Conservation (phyloP, 2,797 vertebrate genomes). For the Channa striata region DNA sequence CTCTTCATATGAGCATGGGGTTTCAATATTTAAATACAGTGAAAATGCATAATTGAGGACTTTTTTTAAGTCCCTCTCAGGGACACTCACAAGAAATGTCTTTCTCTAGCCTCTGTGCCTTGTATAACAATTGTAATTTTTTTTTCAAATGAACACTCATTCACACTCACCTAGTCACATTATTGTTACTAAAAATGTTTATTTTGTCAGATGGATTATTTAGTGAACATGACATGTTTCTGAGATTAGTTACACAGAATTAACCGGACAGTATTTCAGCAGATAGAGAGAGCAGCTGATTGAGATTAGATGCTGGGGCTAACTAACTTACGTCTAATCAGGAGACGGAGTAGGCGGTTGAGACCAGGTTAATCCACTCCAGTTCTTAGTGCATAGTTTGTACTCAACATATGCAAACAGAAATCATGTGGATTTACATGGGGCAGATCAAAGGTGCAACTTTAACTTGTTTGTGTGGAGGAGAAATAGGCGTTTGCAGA, state of each 20-base stretch:
- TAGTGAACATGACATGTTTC: neutral
- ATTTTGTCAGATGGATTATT: neutral
- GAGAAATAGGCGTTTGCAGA: slow-evolving; percentile 8
- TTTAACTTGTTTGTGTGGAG: slow-evolving; percentile 20
- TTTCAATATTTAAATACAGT: slow-evolving; percentile 74
- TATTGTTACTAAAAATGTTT: neutral
- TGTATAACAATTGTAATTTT: neutral
- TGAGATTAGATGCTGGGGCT: slow-evolving; percentile 44
- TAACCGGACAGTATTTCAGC: neutral
- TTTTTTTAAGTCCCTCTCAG: slow-evolving; percentile 56
- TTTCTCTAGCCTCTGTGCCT: slow-evolving; percentile 2
- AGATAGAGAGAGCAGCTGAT: slow-evolving; percentile 36
- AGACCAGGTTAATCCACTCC: slow-evolving; percentile 27
- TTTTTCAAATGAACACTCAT: slow-evolving; percentile 4
- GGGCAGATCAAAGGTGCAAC: slow-evolving; percentile 27
- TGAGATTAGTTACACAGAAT: neutral
- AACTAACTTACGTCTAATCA: slow-evolving; percentile 48
- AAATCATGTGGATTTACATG: slow-evolving; percentile 19
- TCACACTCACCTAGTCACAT: neutral
- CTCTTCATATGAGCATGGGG: slow-evolving; percentile 14
- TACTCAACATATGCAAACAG: slow-evolving; percentile 33
- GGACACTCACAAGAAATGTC: slow-evolving; percentile 37
- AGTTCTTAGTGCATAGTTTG: slow-evolving; percentile 18
- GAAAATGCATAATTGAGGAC: slow-evolving; percentile 76
- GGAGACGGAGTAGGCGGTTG: slow-evolving; percentile 1